Conservation (phyloP, 2,113 vertebrate genomes). For the Apeltes quadracus region DNA sequence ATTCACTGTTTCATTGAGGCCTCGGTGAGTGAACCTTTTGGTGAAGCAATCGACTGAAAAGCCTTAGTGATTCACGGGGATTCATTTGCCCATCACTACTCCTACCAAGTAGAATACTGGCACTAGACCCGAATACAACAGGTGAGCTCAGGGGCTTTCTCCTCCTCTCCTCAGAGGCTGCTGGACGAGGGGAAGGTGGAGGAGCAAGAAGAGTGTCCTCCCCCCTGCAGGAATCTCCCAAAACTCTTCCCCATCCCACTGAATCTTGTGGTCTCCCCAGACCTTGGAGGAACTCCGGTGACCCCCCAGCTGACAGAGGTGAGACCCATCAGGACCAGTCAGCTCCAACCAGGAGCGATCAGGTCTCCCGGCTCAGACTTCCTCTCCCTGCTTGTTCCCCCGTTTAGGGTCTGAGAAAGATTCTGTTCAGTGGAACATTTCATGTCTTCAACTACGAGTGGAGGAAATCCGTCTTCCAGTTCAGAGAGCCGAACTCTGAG, state of each 20-base stretch:
- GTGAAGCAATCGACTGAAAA: too few relatives aligned
- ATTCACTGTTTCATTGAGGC: too few relatives aligned
- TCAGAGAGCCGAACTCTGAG: conserved; percentile 74
- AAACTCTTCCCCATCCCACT: conserved; percentile 58
- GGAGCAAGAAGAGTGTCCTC: conserved; percentile 55
- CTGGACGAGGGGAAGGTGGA: conserved; percentile 60
- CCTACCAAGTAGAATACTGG: too few relatives aligned
- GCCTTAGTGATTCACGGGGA: too few relatives aligned
- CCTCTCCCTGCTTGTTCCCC: background rate
- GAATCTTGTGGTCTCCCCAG: conserved; percentile 61
- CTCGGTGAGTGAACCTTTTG: too few relatives aligned
- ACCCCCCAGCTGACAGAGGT: conserved; percentile 80
- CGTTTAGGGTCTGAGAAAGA: conserved; percentile 79
- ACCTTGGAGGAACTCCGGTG: conserved; percentile 72
- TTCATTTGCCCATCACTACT: too few relatives aligned
- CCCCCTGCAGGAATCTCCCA: conserved; percentile 41
- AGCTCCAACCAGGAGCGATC: too few relatives aligned
- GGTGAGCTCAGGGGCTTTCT: background rate
- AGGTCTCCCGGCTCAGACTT: background rate
- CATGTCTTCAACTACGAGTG: conserved; percentile 81
- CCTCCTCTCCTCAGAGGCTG: conserved; percentile 44
- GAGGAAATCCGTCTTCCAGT: conserved; percentile 82
- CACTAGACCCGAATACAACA: too few relatives aligned
- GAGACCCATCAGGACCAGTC: conserved; percentile 53
- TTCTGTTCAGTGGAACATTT: conserved; percentile 81